These are phyloP conservation scores for Notoglanidium macrostoma DNA, from an alignment of 2,797 vertebrate genomes.

Conservation along the genomic window DNA sequence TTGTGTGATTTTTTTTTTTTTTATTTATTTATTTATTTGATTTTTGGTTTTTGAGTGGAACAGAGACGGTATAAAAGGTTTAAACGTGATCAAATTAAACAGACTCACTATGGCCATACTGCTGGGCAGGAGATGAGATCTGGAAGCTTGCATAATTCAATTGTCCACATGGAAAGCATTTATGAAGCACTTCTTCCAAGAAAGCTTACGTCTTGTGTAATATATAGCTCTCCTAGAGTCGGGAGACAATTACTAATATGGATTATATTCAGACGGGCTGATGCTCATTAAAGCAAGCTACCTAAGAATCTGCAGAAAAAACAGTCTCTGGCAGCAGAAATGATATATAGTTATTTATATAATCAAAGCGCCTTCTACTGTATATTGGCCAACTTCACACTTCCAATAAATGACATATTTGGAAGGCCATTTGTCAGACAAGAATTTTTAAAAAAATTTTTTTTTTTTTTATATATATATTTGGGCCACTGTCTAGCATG, in stretches of 20 bases:
- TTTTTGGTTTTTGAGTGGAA: background rate
- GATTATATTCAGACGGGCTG: background rate
- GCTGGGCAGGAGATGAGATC: background rate
- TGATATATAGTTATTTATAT: slow-evolving; percentile 46
- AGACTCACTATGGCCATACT: background rate
- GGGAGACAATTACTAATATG: background rate
- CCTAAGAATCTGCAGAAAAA: background rate
- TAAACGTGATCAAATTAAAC: background rate
- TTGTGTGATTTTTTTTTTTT: background rate
- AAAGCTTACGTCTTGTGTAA: background rate
- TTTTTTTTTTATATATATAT: slow-evolving; percentile 58
- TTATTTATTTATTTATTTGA: no score
- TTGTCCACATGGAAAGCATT: background rate
- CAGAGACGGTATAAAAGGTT: background rate
- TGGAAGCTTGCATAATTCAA: background rate
- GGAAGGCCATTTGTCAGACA: slow-evolving; percentile 39
- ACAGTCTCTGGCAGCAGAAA: slow-evolving; percentile 28
- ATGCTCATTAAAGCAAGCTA: slow-evolving; percentile 6
- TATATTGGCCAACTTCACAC: slow-evolving; percentile 46
- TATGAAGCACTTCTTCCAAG: slow-evolving; percentile 6
- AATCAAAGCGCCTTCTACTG: slow-evolving; percentile 37
- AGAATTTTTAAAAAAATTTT: background rate
- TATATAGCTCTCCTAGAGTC: background rate
- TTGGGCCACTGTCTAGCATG: slow-evolving; percentile 51
- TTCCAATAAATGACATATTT: slow-evolving; percentile 42